phyloP scores from a whole-genome alignment of 1,140 invertebrate species.

The Mercenaria mercenaria region DNA sequence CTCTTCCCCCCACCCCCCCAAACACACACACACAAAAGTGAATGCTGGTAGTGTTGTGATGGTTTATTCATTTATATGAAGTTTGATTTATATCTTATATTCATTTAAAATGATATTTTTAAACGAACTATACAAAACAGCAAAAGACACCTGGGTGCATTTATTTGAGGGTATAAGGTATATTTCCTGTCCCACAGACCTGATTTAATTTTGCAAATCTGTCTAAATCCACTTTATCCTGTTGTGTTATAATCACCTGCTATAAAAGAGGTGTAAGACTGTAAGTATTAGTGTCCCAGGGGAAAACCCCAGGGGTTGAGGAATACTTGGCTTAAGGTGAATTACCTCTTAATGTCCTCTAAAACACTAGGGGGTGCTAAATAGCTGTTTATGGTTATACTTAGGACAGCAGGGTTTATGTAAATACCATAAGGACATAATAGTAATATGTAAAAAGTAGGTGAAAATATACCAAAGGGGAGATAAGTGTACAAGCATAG shows the following conservation, averaged over 20 bases:
- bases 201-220: background rate
- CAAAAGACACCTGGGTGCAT: too few relatives aligned
- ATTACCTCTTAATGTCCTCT: background rate
- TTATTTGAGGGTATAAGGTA: too few relatives aligned
- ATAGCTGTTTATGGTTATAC: background rate
- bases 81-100: too few relatives aligned
- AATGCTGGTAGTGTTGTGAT: too few relatives aligned
- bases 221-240: background rate
- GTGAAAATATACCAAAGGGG: background rate
- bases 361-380: slow-evolving; percentile 5
- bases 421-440: background rate
- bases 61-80: too few relatives aligned
- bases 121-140: too few relatives aligned
- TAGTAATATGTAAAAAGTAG: too few relatives aligned
- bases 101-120: too few relatives aligned
- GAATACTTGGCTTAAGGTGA: background rate
- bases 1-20: too few relatives aligned
- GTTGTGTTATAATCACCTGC: background rate
- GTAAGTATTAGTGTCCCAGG: background rate
- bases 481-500: background rate
- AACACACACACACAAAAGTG: too few relatives aligned
- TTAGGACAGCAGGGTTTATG: background rate
- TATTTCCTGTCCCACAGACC: too few relatives aligned
- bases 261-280: background rate
- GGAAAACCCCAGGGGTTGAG: background rate